phyloP scores from a whole-genome alignment of 2,113 vertebrate species.

The Mus musculus region DNA sequence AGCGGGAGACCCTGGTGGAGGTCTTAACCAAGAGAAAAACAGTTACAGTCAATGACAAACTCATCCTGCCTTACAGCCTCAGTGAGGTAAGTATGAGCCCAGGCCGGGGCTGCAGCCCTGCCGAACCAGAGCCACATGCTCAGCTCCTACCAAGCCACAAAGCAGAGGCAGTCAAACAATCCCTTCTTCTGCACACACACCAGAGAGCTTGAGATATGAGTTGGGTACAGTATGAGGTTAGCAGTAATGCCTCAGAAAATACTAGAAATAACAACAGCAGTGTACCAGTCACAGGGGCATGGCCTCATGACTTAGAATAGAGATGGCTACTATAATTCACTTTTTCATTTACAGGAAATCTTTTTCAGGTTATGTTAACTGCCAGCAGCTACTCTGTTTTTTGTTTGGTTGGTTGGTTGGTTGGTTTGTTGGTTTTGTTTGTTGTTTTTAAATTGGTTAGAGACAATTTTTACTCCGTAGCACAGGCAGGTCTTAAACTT shows the following conservation, averaged over 20 bases:
- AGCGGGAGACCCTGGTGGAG: conserved; percentile 95
- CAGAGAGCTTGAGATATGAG: not conserved
- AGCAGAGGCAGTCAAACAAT: not conserved
- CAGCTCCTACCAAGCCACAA: not conserved
- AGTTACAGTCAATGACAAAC: conserved; percentile 96
- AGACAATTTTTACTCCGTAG: not conserved
- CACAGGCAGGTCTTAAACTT: not conserved
- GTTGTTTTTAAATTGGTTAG: not conserved
- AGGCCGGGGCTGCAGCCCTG: not conserved
- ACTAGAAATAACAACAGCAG: not conserved
- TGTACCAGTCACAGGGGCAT: not conserved
- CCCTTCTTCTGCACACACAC: not conserved
- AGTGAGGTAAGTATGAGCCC: conserved; percentile 89
- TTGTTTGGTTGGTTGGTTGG: no score
- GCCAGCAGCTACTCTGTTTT: not conserved
- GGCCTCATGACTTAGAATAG: not conserved
- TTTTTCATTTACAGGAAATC: not conserved
- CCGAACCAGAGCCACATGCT: not conserved
- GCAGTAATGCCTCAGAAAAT: not conserved
- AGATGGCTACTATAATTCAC: not conserved
- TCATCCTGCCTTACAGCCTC: conserved; percentile 98
- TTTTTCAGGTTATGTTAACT: not conserved
- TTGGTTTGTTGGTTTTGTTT: no score
- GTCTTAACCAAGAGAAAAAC: conserved; percentile 99
- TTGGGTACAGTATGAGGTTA: not conserved